Conservation (phyloP, 2,888 invertebrate species). For the Oscheius sp. region DNA sequence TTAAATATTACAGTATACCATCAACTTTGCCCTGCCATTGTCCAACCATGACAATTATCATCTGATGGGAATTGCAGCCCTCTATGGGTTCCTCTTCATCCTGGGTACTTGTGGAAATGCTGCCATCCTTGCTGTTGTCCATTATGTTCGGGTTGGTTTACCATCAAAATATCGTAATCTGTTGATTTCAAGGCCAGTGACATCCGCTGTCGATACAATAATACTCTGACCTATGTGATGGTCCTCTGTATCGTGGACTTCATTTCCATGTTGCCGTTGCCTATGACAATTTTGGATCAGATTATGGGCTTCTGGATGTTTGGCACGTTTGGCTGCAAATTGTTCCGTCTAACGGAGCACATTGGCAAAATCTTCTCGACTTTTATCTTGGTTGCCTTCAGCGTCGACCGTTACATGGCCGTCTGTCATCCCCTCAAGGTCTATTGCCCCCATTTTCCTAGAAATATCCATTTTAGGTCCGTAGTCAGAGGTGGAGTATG, state of each 20-base stretch:
- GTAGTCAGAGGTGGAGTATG: constrained; percentile 30
- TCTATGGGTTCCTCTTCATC: constrained; percentile 77
- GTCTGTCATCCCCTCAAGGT: constrained; percentile 62
- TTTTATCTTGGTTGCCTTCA: constrained; percentile 62
- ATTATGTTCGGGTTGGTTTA: constrained; percentile 50
- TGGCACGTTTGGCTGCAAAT: constrained; percentile 71
- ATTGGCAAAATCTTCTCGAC: constrained; percentile 67
- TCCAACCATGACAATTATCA: constrained; percentile 56
- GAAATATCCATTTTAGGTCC: constrained; percentile 45
- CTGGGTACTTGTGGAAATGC: constrained; percentile 76
- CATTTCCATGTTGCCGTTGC: constrained; percentile 67
- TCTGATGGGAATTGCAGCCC: constrained; percentile 76
- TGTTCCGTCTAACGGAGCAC: constrained; percentile 72
- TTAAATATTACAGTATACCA: constrained; percentile 46
- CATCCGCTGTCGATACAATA: constrained; percentile 61
- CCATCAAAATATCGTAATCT: no score
- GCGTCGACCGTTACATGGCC: constrained; percentile 59
- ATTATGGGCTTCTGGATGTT: constrained; percentile 73
- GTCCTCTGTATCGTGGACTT: constrained; percentile 71
- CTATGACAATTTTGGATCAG: constrained; percentile 73
- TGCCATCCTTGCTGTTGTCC: constrained; percentile 63
- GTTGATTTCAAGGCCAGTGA: constrained; percentile 9
- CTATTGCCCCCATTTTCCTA: neutral
- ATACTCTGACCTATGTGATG: constrained; percentile 70
- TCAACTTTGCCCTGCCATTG: constrained; percentile 53